Percentiles rank a stretch among this genome's conserved stretches.
Conservation (phyloP, 2,797 vertebrate genomes). For the Micromesistius poutassou region DNA sequence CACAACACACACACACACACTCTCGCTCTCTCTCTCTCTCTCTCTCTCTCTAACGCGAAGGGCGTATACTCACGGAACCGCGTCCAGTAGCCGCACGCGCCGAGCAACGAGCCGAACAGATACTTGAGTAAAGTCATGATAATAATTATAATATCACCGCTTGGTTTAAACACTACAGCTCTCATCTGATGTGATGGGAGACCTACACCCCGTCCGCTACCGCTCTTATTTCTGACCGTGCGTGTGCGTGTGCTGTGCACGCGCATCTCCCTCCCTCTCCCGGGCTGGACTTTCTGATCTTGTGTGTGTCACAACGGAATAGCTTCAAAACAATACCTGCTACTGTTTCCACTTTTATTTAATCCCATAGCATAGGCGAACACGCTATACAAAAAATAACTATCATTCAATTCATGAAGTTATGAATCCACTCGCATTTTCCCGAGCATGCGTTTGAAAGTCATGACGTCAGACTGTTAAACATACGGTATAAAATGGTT, state of each 20-base stretch:
- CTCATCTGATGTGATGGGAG: background rate
- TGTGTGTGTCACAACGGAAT: too few relatives aligned
- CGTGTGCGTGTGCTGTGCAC: background rate
- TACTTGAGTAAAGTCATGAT: background rate
- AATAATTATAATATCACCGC: background rate
- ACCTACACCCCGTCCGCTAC: background rate
- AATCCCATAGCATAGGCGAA: too few relatives aligned
- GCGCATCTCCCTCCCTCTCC: background rate
- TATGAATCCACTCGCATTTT: too few relatives aligned
- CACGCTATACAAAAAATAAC: too few relatives aligned
- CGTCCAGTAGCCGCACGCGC: background rate
- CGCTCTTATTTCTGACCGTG: background rate
- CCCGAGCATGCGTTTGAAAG: too few relatives aligned
- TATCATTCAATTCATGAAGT: too few relatives aligned
- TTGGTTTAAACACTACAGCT: background rate
- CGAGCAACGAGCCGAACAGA: background rate
- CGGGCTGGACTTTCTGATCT: background rate
- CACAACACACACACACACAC: background rate
- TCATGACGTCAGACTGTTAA: too few relatives aligned
- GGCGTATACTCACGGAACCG: background rate
- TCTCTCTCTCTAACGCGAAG: background rate
- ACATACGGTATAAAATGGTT: too few relatives aligned
- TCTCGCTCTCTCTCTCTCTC: background rate
- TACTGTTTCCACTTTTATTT: too few relatives aligned
- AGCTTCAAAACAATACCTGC: too few relatives aligned